Evolutionary conservation across 2,888 invertebrate species (phyloP), one percentile per base, ranked within the genome.

Genomic region (Leptopterna dolabrata): DNA sequence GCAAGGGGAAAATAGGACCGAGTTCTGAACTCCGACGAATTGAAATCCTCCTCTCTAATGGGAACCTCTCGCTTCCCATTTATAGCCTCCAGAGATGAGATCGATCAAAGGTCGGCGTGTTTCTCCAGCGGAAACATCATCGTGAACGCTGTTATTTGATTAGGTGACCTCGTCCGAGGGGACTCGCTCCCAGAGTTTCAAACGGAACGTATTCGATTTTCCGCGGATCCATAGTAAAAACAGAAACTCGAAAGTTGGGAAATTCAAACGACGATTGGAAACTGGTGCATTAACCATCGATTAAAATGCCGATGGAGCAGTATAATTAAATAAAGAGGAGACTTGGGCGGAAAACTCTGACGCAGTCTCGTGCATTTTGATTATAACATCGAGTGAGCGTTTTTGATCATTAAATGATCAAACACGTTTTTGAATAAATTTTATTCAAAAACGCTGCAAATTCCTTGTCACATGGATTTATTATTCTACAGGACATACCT

Each of bases 71-170:
- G 63, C 63, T 13, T 24, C 63, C n/a, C 63, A 63, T 63, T 63
- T 63, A 63, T 63, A 63, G 63, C 63, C 63, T 24, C 63, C 36
- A 19, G 63, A 63, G 63, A 63, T 63, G 63, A 27, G 63, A 63
- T 63, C 63, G 63, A 63, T 63, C 63, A 63, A 63, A 63, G 63
- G 63, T 63, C 63, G 63, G 63, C 63, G 63, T 63, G 63, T 63
- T 63, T 63, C 63, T 63, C 63, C 63, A 63, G 63, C 63, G 63
- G 63, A 63, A 63, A 63, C 63, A 63, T 63, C 63, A 63, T 63
- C 63, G 63, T 7, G 63, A 63, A 24, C 24, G 24, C 63, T 63
- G 63, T 63, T 63, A 63, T 63, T 63, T 63, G 63, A 63, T 63
- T 63, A 63, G 63, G 63, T 63, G 63, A 63, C 63, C 63, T 63